Percentiles rank a stretch among this genome's conserved stretches.
These are phyloP conservation scores for Meleagris gallopavo DNA, from an alignment of 2,113 vertebrate species.

Conservation along the genomic window DNA sequence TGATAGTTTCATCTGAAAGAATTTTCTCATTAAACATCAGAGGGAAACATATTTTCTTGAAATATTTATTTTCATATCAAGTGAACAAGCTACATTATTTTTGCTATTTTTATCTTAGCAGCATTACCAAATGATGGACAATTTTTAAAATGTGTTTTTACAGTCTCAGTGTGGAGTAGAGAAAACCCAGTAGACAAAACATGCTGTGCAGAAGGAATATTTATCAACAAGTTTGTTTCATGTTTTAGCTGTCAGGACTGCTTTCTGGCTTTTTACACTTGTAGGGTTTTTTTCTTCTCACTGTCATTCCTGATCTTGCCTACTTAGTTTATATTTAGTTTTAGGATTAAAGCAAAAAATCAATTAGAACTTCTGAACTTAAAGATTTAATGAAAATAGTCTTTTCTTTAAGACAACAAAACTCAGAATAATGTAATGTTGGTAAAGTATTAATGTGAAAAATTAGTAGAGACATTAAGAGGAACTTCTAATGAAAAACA, in stretches of 20 bases:
- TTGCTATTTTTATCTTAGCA: background rate
- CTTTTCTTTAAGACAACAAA: background rate
- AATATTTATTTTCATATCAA: background rate
- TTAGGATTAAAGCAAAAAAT: background rate
- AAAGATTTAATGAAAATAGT: background rate
- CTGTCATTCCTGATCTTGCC: background rate
- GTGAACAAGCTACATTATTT: background rate
- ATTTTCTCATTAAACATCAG: background rate
- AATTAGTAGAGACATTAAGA: background rate
- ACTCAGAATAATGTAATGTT: background rate
- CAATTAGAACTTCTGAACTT: constrained; percentile 5
- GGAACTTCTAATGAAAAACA: background rate
- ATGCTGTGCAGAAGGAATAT: background rate
- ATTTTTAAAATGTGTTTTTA: constrained; percentile 11
- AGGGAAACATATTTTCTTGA: background rate
- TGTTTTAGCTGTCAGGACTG: background rate
- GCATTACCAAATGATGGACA: background rate
- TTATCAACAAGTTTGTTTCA: constrained; percentile 33
- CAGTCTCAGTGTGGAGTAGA: background rate
- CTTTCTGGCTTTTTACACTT: constrained; percentile 19
- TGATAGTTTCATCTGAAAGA: background rate
- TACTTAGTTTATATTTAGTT: background rate
- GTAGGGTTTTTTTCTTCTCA: background rate
- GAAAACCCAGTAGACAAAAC: background rate
- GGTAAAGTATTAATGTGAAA: background rate